Base-by-base conservation (phyloP, 2,797 vertebrate species). In the Cossypha caffra region DNA sequence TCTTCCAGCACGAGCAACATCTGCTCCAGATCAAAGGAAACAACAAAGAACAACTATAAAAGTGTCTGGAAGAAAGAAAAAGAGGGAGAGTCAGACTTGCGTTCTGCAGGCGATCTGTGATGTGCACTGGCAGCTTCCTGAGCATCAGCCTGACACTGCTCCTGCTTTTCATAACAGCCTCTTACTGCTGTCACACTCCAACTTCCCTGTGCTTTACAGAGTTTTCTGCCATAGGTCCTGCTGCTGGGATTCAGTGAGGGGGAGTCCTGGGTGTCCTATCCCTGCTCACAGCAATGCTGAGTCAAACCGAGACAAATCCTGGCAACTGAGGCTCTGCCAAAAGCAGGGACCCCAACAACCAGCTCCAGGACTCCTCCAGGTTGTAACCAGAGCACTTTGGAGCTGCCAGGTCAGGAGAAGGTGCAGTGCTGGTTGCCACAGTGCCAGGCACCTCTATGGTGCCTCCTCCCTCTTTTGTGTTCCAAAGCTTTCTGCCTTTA, bases 11-110 rank as follows among this genome's bases (percentile, higher is more conserved):
- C 0, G 17, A 87, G 76, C 62, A 78, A 93, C 82, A 88, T 88
- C 94, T 95, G 91, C 90, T 86, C 88, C 62, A 81, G 91, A 96
- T 96, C 94, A 97, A 96, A 95, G 85, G 40, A 26, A 91, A 79
- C 90, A 87, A 86, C 84, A 91, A 89, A 93, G 91, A 93, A 88
- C 84, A 88, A 57, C 92, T 73, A 80, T 50, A 52, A 93, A 95
- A 82, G 88, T 84, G 40, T 88, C 94, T 74, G 7, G 2, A 89
- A 74, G 77, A 73, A 83, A 93, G 91, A 69, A 83, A 33, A 81
- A 66, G 90, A 79, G 62, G 83, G 50, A 92, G 78, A 93, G 40
- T 72, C 84, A 50, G 82, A 31, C 67, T 77, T 7, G 88, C 3
- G 5, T 84, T 95, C 96, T 82, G 75, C 79, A 45, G 88, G 95